Base-by-base conservation (phyloP, 2,797 vertebrate species). In the Xiphorhynchus erythropygius region DNA sequence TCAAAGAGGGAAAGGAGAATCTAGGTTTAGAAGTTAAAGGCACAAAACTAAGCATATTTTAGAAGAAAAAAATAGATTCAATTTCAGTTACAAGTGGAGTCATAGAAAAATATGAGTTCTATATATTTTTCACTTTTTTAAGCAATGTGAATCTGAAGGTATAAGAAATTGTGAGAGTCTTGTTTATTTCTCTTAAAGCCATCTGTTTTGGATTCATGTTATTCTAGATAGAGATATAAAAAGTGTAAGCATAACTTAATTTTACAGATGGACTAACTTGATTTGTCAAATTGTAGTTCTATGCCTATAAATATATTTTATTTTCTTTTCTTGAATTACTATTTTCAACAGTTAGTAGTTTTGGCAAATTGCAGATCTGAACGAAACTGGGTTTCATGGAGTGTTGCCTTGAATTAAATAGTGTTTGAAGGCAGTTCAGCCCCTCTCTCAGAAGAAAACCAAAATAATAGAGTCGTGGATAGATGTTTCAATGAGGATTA, bases 401-500 rank as follows among this genome's bases (percentile, higher is more conserved):
- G 63, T 56, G 13, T 79, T 95, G 42, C 28, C 47, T 78, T 69
- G 56, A 84, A 65, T 81, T 86, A 90, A 75, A 15, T 71, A 63
- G 55, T 57, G n/a, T 90, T 90, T 90, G 57, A 73, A 53, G 62
- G 16, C 9, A 37, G 28, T 88, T 91, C 79, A 81, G 24, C 32
- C 35, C n/a, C 11, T 84, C 46, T 74, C 21, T 65, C 44, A 49
- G 76, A 74, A 87, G 18, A 85, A 95, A 88, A 41, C 2, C 27
- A 49, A 70, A 77, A 69, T 89, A 94, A 82, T 41, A 14, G 80
- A 71, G 27, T 71, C 0, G 0, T 76, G 63, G 80, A 78, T 76
- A 70, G 74, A 44, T 90, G 90, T 55, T 96, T 93, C 57, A 80
- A 0, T 55, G 47, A 81, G 44, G 83, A 88, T 95, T 91, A 94